phyloP scores from a whole-genome alignment of 2,113 vertebrate species.

The Lethenteron reissneri region DNA sequence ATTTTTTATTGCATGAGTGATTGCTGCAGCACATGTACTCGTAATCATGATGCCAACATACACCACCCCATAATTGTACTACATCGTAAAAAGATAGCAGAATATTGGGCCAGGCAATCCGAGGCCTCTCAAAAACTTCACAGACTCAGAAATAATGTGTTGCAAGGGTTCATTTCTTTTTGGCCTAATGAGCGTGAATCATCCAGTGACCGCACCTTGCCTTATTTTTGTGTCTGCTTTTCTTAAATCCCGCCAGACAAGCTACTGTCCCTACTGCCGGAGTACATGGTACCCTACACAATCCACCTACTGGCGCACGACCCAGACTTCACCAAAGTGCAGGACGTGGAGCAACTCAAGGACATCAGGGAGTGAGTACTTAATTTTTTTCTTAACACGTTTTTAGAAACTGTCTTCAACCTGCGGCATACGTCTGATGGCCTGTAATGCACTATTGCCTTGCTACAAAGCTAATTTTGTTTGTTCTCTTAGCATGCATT shows the following conservation, averaged over 20 bases:
- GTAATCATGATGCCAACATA: no score
- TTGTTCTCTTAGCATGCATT: not conserved
- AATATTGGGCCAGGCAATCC: no score
- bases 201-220: no score
- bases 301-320: conserved; percentile 90
- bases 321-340: conserved; percentile 92
- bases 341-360: conserved; percentile 85
- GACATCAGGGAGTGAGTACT: conserved; percentile 91
- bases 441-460: not conserved
- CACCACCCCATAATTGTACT: no score
- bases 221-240: no score
- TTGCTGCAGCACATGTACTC: no score
- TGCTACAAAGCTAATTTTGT: conserved; percentile 9
- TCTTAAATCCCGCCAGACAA: conserved; percentile 35
- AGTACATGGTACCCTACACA: conserved; percentile 94
- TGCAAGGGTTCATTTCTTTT: no score
- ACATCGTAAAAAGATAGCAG: no score
- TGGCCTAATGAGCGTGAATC: no score
- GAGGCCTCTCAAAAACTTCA: no score
- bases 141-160: no score
- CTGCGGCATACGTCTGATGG: not conserved
- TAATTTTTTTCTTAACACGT: not conserved
- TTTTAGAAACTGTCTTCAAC: not conserved
- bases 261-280: conserved; percentile 67
- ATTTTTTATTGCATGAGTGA: no score